Evolutionary conservation across 2,888 invertebrate genomes (phyloP).

Genomic region (Pheosia gnoma): DNA sequence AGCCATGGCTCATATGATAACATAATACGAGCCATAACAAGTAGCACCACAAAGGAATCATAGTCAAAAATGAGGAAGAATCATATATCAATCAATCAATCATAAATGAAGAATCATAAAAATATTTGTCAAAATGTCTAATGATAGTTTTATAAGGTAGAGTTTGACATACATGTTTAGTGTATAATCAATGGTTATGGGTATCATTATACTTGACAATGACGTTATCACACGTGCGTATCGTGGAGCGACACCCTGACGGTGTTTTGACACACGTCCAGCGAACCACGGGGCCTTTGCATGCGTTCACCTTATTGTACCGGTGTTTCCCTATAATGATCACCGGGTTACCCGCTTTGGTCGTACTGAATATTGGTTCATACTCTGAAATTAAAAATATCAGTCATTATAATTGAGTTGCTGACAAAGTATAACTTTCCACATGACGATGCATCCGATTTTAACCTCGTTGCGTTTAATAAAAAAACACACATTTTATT

Average conservation of each 20-base stretch:
- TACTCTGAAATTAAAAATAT: slow-evolving; percentile 18
- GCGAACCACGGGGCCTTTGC: slow-evolving; percentile 37
- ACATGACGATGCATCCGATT: too few species aligned
- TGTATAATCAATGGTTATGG: slow-evolving; percentile 4
- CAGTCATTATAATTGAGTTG: not conserved
- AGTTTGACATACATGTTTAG: not conserved
- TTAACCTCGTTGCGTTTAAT: too few species aligned
- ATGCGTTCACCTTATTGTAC: slow-evolving; percentile 37
- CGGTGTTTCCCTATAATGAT: slow-evolving; percentile 36
- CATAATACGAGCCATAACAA: too few species aligned
- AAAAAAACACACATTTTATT: too few species aligned
- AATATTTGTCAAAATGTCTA: too few species aligned
- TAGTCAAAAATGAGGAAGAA: too few species aligned
- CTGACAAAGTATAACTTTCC: not conserved
- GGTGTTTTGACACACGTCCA: slow-evolving; percentile 48
- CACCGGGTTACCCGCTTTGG: slow-evolving; percentile 43
- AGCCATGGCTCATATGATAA: too few species aligned
- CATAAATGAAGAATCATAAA: too few species aligned
- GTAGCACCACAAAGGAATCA: too few species aligned
- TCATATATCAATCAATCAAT: too few species aligned
- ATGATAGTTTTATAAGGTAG: too few species aligned
- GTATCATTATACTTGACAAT: not conserved
- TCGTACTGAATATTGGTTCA: slow-evolving; percentile 39
- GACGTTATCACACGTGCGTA: not conserved
- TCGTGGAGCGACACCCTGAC: slow-evolving; percentile 35